Evolutionary conservation across 2,888 invertebrate species (phyloP).

Genomic region (Clanis bilineata): DNA sequence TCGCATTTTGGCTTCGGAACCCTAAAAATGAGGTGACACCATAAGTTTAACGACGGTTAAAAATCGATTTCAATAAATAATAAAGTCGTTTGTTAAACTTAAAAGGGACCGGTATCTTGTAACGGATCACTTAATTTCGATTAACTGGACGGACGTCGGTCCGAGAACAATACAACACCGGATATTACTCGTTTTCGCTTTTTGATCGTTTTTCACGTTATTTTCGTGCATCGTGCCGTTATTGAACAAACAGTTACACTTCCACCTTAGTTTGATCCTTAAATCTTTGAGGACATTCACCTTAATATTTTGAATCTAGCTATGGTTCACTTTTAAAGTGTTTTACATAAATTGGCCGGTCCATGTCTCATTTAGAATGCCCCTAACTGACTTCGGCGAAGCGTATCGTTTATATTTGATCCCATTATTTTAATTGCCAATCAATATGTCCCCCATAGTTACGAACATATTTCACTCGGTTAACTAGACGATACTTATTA

Average conservation of each 20-base stretch:
- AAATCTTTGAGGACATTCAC: not conserved
- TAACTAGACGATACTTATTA: conserved; percentile 65
- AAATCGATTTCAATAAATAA: conserved; percentile 69
- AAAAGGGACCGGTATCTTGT: conserved; percentile 66
- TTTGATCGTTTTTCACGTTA: conserved; percentile 69
- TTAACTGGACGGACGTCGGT: conserved; percentile 61
- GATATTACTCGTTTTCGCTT: conserved; percentile 77
- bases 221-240: conserved; percentile 52
- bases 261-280: conserved; percentile 42
- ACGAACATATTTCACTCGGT: conserved; percentile 63
- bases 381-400: conserved; percentile 42
- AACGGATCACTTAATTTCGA: conserved; percentile 81
- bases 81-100: conserved; percentile 61
- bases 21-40: conserved; percentile 24
- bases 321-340: conserved; percentile 27
- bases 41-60: conserved; percentile 54
- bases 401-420: conserved; percentile 62
- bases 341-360: conserved; percentile 17
- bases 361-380: conserved; percentile 52
- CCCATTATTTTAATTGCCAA: conserved; percentile 74
- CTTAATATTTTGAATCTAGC: not conserved
- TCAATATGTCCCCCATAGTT: conserved; percentile 70
- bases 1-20: conserved; percentile 16
- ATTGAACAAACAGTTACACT: conserved; percentile 58
- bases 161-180: conserved; percentile 72